These are phyloP conservation scores for Lota lota DNA, from an alignment of 2,113 vertebrate genomes.

Conservation along the genomic window DNA sequence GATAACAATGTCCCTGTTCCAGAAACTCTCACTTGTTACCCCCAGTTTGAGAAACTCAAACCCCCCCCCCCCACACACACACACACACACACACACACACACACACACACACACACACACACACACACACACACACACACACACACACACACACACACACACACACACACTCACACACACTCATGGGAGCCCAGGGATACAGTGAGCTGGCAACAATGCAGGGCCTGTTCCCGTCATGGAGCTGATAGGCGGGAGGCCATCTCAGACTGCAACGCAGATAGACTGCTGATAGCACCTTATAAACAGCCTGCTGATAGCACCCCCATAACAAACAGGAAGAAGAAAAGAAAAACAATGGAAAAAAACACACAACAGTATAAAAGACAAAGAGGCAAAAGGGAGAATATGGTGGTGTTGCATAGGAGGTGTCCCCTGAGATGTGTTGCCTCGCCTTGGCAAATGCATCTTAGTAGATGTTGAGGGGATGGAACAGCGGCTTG, in stretches of 20 bases:
- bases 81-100: constrained; percentile 5
- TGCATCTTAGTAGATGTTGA: constrained; percentile 13
- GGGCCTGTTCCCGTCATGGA: constrained; percentile 29
- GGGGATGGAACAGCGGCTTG: constrained; percentile 11
- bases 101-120: constrained; percentile 8
- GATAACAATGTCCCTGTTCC: constrained; percentile 44
- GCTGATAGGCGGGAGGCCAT: constrained; percentile 53
- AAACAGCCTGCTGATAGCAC: too few species aligned
- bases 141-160: constrained; percentile 13
- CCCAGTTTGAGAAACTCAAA: too few species aligned
- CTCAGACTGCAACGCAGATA: constrained; percentile 39
- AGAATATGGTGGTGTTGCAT: background rate
- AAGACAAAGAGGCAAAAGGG: constrained; percentile 19
- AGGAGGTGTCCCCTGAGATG: constrained; percentile 17
- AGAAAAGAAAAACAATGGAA: constrained; percentile 13
- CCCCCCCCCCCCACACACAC: constrained; percentile 4
- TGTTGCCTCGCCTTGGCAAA: constrained; percentile 2
- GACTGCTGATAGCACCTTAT: constrained; percentile 41
- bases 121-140: constrained; percentile 15
- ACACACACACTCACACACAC: constrained; percentile 4
- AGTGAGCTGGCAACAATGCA: constrained; percentile 30
- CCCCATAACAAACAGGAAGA: constrained; percentile 15
- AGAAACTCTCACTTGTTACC: constrained; percentile 19
- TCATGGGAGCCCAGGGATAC: background rate
- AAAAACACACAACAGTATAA: background rate